Evolutionary conservation across 2,113 vertebrate genomes (phyloP).

Genomic region (Chrysochloris asiatica): DNA sequence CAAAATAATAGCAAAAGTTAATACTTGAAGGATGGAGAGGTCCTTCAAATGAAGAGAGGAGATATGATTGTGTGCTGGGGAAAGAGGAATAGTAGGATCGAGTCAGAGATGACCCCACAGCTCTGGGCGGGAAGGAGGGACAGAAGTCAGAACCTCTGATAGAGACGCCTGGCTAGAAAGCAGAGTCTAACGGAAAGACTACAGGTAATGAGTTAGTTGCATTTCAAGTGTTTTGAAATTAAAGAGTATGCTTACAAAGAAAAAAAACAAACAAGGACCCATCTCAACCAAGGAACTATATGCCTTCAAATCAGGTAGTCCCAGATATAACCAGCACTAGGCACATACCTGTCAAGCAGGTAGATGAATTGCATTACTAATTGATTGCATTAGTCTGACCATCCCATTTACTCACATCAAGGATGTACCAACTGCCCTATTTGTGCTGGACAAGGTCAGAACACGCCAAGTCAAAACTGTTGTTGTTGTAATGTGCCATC

Average conservation of each 20-base stretch:
- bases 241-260: not conserved
- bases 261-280: not conserved
- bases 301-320: not conserved
- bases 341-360: fast-evolving
- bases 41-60: not conserved
- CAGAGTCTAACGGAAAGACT: not conserved
- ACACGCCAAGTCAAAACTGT: not conserved
- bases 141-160: not conserved
- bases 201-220: not conserved
- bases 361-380: not conserved
- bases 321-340: not conserved
- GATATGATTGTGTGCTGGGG: fast-evolving
- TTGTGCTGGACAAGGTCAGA: not conserved
- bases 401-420: fast-evolving
- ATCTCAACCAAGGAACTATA: not conserved
- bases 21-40: not conserved
- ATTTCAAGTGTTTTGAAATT: not conserved
- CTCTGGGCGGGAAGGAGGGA: not conserved
- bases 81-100: not conserved
- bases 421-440: not conserved
- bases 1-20: not conserved
- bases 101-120: not conserved
- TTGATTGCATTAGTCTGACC: not conserved
- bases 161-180: not conserved
- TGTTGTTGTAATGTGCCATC: no score